Evolutionary conservation across 2,888 invertebrate species (phyloP), one percentile per base, ranked within the genome.

Genomic region (Octodonta nipae): DNA sequence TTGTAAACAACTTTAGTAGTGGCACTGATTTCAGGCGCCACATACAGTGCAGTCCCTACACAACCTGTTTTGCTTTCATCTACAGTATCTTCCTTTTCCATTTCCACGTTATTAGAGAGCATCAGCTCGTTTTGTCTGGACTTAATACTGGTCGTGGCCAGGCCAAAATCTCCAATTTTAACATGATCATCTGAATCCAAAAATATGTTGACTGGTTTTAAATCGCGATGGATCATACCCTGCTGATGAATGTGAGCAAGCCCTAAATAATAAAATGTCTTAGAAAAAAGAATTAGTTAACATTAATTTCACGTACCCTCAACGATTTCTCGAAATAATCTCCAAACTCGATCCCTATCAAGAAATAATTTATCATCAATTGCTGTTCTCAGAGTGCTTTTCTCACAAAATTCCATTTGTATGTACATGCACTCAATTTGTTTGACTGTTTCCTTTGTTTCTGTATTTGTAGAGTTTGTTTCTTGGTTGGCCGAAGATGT

Each of bases 351-450:
- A 48, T 82, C 77, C 15, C 73, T 70, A 47, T 93, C 84, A 47
- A 75, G 63, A 54, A 74, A 78, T 17, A 91, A 58, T 12, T 77
- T 78, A 37, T 74, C 72, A 62, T 93, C 93, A 38, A 95, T 95
- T 2, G 89, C 88, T 39, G 78, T 83, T 50, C 78, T 70, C 15
- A 92, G 62, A 0, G 96, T 98, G 48, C 85, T 87, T 53, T 91
- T 93, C 56, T 95, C 95, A 60, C 98, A 98, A 60, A 91, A 95
- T 64, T 98, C 96, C 98, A 98, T 98, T 67, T 96, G 88, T 45
- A 87, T 86, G 54, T 87, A 92, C 65, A 93, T 74, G 34, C 79
- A 79, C 52, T 51, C 50, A 7, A 41, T 44, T 33, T 45, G 39
- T 32, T 36, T 46, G 28, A 38, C 35, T 26, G 35, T 37, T 34